A percentile compares a stretch with the other conserved stretches of the same genome.
Evolutionary conservation across 2,888 invertebrate genomes (phyloP).

Genomic region (Orchesellides sinensis): DNA sequence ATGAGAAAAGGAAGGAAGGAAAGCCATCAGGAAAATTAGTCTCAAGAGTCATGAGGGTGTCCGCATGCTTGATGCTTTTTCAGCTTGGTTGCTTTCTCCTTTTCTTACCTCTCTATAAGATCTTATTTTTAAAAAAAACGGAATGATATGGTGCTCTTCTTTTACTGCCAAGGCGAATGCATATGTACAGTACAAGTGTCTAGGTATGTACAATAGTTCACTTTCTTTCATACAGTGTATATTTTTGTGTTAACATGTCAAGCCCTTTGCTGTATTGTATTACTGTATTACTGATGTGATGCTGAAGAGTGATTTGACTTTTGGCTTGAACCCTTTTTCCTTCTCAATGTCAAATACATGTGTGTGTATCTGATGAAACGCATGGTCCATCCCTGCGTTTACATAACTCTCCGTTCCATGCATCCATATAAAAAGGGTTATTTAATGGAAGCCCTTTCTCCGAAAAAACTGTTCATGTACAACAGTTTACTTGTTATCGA

Average conservation of each 20-base stretch:
- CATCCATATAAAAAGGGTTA: background rate
- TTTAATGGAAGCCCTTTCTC: background rate
- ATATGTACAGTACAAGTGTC: no score
- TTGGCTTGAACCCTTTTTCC: conserved; percentile 42
- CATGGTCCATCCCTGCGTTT: background rate
- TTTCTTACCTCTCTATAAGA: conserved; percentile 16
- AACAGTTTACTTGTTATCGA: background rate
- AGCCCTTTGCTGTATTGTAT: no score
- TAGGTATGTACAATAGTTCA: no score
- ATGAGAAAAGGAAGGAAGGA: conserved; percentile 49
- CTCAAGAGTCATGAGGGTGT: conserved; percentile 69
- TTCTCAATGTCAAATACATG: conserved; percentile 39
- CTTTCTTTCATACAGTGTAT: no score
- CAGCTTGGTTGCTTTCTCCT: conserved; percentile 45
- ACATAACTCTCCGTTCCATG: background rate
- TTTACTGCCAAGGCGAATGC: no score
- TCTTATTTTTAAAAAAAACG: background rate
- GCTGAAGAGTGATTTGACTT: conserved; percentile 50
- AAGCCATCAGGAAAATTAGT: conserved; percentile 71
- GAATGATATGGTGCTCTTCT: no score
- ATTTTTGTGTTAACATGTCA: no score
- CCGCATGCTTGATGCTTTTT: conserved; percentile 66
- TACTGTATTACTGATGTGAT: no score
- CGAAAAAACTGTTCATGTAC: background rate
- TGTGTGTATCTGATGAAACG: conserved; percentile 5